phyloP scores from a whole-genome alignment of 2,113 vertebrate species.

The Chascanopsetta lugubris region DNA sequence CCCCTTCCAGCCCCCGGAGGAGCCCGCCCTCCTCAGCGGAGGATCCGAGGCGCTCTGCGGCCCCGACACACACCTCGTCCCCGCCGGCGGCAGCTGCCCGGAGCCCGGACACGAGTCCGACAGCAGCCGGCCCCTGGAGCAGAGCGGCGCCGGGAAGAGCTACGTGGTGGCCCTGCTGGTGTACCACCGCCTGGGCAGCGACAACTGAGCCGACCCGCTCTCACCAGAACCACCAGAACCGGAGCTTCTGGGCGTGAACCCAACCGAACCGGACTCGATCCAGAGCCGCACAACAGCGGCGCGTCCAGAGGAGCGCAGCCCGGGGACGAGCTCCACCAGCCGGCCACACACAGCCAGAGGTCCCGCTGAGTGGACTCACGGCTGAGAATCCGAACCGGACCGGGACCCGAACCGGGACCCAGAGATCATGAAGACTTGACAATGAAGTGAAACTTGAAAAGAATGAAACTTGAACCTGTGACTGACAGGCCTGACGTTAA shows the following conservation, averaged over 20 bases:
- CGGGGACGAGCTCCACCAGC: conserved; percentile 16
- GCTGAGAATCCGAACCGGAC: conserved; percentile 12
- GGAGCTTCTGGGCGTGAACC: not conserved
- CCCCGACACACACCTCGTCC: not conserved
- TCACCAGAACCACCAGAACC: not conserved
- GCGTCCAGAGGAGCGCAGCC: conserved; percentile 18
- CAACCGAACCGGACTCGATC: conserved; percentile 9
- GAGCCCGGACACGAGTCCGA: conserved; percentile 36
- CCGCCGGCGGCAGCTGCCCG: conserved; percentile 41
- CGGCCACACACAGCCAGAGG: conserved; percentile 4
- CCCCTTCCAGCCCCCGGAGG: conserved; percentile 67
- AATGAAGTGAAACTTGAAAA: conserved; percentile 63
- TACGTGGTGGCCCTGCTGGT: conserved; percentile 81
- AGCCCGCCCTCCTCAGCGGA: conserved; percentile 37
- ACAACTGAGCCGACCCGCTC: conserved; percentile 51
- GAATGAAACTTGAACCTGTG: conserved; percentile 59
- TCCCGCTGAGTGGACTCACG: not conserved
- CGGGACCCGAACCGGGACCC: conserved; percentile 4
- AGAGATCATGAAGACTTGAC: conserved; percentile 13
- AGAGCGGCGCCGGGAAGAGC: conserved; percentile 71
- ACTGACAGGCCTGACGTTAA: conserved; percentile 1
- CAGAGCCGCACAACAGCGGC: conserved; percentile 7
- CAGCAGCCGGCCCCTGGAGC: conserved; percentile 38
- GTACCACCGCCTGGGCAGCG: conserved; percentile 75
- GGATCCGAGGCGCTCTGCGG: not conserved